Conservation (phyloP, 2,113 vertebrate species). For the Caloenas nicobarica region DNA sequence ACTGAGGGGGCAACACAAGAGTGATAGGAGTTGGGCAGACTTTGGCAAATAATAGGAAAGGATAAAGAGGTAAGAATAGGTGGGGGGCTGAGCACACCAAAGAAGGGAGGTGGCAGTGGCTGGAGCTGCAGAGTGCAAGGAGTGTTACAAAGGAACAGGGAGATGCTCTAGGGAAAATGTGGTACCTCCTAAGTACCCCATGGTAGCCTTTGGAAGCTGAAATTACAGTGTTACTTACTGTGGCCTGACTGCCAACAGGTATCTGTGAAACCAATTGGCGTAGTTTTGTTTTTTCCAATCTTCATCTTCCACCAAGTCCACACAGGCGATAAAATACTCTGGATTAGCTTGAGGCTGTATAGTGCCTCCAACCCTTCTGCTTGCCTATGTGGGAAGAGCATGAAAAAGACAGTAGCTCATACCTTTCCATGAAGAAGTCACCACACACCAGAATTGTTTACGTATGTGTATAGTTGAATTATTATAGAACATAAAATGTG, state of each 20-base stretch:
- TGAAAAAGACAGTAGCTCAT: neutral
- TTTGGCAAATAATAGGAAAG: neutral
- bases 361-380: neutral
- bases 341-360: neutral
- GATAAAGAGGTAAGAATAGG: neutral
- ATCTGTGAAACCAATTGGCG: neutral
- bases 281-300: neutral
- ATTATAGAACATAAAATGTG: neutral
- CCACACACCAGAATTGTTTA: neutral
- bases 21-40: neutral
- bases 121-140: neutral
- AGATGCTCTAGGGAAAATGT: neutral
- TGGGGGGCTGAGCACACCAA: neutral
- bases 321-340: rapidly evolving
- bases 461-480: neutral
- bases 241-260: neutral
- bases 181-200: neutral
- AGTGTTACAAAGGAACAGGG: neutral
- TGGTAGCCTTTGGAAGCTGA: neutral
- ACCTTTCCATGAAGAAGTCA: neutral
- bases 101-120: neutral
- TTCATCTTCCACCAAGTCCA: neutral
- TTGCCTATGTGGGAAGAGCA: neutral
- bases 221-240: neutral
- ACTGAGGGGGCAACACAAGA: neutral